Conservation (phyloP, 2,797 vertebrate species). For the Pipistrellus kuhlii region DNA sequence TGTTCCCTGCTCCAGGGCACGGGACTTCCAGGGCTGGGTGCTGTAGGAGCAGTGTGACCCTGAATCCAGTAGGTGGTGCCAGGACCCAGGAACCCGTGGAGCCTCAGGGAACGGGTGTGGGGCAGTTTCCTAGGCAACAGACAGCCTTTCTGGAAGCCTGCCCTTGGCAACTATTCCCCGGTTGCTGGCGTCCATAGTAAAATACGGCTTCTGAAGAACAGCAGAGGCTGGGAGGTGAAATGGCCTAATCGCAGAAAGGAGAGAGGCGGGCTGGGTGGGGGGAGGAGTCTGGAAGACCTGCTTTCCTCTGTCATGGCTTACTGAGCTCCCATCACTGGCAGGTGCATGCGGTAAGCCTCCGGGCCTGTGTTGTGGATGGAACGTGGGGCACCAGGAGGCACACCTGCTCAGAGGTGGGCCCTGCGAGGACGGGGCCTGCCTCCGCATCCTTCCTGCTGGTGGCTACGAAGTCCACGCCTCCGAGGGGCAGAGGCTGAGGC, state of each 20-base stretch:
- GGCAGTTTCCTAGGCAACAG: constrained; percentile 78
- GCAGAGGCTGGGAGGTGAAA: background rate
- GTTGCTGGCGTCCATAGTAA: background rate
- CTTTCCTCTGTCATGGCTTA: background rate
- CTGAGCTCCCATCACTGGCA: background rate
- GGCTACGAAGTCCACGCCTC: background rate
- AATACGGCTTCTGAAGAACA: constrained; percentile 67
- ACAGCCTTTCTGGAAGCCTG: constrained; percentile 51
- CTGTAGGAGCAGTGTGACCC: constrained; percentile 25
- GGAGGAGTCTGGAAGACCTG: background rate
- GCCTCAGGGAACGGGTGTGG: constrained; percentile 19
- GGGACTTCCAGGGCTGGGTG: background rate
- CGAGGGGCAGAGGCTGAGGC: background rate
- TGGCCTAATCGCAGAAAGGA: constrained; percentile 2
- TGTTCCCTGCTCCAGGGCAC: background rate
- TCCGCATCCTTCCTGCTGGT: no score
- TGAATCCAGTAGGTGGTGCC: constrained; percentile 72
- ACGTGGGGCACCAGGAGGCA: background rate
- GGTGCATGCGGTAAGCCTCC: background rate
- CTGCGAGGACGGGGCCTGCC: background rate
- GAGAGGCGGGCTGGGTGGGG: background rate
- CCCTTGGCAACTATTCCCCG: constrained; percentile 67
- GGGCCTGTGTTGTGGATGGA: background rate
- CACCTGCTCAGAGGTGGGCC: background rate
- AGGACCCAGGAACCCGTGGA: background rate